These are phyloP conservation scores for Chironomus riparius DNA, from an alignment of 2,888 invertebrate species.

Conservation along the genomic window DNA sequence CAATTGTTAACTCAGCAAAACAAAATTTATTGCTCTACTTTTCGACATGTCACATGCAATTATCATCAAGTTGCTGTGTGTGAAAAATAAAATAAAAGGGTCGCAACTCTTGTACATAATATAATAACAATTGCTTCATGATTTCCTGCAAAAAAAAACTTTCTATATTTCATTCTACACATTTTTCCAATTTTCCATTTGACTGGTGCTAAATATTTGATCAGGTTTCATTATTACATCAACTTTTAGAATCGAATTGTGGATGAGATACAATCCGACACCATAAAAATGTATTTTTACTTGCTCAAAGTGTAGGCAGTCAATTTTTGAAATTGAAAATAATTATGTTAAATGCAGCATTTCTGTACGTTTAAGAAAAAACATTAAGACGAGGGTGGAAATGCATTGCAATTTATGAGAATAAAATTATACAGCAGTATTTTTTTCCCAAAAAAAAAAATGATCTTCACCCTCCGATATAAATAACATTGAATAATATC, in stretches of 20 bases:
- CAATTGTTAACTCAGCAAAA: constrained; percentile 10
- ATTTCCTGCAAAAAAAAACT: background rate
- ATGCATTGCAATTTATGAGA: background rate
- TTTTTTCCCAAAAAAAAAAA: background rate
- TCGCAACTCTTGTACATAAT: background rate
- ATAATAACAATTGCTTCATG: background rate
- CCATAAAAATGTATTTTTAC: background rate
- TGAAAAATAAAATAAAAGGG: background rate
- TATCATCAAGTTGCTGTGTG: background rate
- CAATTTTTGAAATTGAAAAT: background rate
- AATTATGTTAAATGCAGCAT: background rate
- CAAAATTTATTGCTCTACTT: constrained; percentile 10
- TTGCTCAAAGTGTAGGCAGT: background rate
- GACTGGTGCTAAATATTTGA: constrained; percentile 26
- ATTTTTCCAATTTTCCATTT: constrained; percentile 22
- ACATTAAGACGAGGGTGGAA: background rate
- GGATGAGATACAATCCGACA: background rate
- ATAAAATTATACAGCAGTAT: background rate
- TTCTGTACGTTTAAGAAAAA: background rate
- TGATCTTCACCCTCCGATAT: background rate
- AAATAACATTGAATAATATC: too few relatives aligned
- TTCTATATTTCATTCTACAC: background rate
- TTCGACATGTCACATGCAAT: constrained; percentile 9
- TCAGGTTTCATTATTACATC: constrained; percentile 4
- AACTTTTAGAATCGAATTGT: background rate